Evolutionary conservation across 2,113 vertebrate species (phyloP).

Genomic region (Phycodurus eques): DNA sequence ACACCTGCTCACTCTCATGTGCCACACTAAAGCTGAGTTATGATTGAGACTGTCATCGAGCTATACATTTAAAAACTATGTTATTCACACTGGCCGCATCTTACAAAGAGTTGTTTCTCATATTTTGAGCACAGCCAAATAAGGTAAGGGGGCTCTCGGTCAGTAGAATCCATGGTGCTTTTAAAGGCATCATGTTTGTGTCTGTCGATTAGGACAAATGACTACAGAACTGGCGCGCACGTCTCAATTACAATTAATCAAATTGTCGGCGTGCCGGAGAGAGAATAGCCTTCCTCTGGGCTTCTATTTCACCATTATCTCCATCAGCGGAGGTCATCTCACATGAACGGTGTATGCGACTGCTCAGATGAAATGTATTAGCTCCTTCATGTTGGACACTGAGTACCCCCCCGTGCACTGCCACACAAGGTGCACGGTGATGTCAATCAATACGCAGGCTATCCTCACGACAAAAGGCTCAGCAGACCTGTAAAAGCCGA

Average conservation of each 20-base stretch:
- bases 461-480: background rate
- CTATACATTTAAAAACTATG: no score
- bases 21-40: no score
- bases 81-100: background rate
- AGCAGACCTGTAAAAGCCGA: background rate
- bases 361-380: background rate
- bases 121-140: background rate
- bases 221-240: background rate
- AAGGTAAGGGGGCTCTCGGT: background rate
- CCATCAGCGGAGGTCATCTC: background rate
- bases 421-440: background rate
- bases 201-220: background rate
- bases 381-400: background rate
- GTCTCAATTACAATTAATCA: constrained; percentile 2
- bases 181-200: background rate
- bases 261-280: background rate
- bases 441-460: background rate
- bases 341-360: background rate
- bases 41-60: no score
- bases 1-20: no score
- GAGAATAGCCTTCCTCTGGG: background rate
- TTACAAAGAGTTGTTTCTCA: background rate
- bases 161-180: background rate
- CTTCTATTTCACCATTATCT: background rate
- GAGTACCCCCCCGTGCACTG: background rate